Conservation (phyloP, 53 echinoderm and acorn worm genomes). For the Echinarachnius parma region DNA sequence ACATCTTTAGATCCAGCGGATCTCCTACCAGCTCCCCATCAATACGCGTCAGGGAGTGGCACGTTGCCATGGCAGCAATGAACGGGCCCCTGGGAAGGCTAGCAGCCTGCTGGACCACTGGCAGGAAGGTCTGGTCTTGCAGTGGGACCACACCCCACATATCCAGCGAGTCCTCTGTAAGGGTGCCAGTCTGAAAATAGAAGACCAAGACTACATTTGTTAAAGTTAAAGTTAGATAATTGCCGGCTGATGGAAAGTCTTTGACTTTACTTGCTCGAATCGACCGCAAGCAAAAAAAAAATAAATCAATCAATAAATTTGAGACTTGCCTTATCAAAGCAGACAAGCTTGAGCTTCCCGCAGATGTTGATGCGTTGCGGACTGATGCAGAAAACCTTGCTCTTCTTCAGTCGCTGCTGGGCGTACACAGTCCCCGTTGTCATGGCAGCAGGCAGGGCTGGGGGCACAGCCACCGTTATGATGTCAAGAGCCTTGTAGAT, state of each 20-base stretch:
- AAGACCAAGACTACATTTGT: constrained; percentile 52
- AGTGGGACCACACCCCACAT: constrained; percentile 90
- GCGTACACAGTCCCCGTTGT: constrained; percentile 92
- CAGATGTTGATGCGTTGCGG: constrained; percentile 90
- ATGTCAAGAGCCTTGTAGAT: constrained; percentile 72
- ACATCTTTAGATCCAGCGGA: constrained; percentile 99
- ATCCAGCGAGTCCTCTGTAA: constrained; percentile 94
- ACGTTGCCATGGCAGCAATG: constrained; percentile 92
- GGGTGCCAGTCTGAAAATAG: constrained; percentile 78
- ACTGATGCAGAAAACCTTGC: constrained; percentile 87
- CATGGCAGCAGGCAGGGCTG: constrained; percentile 83
- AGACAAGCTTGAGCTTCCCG: constrained; percentile 84
- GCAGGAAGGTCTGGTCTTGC: constrained; percentile 71
- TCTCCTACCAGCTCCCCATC: constrained; percentile 86
- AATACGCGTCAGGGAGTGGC: constrained; percentile 87
- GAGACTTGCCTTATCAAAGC: constrained; percentile 84
- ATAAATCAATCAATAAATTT: background rate
- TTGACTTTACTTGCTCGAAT: no score
- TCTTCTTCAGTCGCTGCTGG: constrained; percentile 75
- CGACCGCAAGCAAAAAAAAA: no score
- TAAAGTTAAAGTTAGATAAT: no score
- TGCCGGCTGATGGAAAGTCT: no score
- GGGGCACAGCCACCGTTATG: constrained; percentile 88
- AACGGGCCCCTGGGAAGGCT: constrained; percentile 83
- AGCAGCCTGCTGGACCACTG: constrained; percentile 61